phyloP scores from a whole-genome alignment of 1,140 invertebrate genomes.

The Agraylea sexmaculata region DNA sequence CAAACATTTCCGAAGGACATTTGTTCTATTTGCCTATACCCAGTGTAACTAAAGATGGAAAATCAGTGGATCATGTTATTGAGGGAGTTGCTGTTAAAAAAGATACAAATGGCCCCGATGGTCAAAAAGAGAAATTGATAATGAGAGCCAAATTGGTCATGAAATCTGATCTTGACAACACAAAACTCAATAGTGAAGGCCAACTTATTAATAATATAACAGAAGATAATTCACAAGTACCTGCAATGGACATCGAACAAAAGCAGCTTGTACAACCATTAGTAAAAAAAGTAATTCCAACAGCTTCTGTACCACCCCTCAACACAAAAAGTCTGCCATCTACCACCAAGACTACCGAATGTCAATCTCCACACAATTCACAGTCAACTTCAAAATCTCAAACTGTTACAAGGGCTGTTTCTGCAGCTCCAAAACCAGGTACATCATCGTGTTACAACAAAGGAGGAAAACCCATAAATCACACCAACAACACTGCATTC shows the following conservation, averaged over 20 bases:
- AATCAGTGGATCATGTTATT: conserved; percentile 41
- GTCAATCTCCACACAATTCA: conserved; percentile 23
- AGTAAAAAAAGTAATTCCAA: background rate
- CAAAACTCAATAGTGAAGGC: too few relatives aligned
- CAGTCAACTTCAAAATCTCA: conserved; percentile 26
- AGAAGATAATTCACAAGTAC: background rate
- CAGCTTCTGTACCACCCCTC: background rate
- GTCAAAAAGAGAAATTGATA: conserved; percentile 49
- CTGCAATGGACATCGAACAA: background rate
- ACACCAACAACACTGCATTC: conserved; percentile 43
- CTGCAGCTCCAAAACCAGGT: too few relatives aligned
- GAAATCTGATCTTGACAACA: conserved; percentile 38
- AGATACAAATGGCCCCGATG: conserved; percentile 48
- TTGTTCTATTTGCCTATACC: conserved; percentile 60
- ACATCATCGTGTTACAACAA: too few relatives aligned
- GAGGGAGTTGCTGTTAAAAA: conserved; percentile 57
- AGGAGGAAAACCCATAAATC: conserved; percentile 31
- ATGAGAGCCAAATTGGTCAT: conserved; percentile 56
- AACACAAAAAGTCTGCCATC: too few relatives aligned
- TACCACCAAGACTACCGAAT: conserved; percentile 10
- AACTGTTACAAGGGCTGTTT: too few relatives aligned
- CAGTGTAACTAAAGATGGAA: conserved; percentile 37
- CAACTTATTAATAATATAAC: too few relatives aligned
- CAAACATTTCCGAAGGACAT: conserved; percentile 36
- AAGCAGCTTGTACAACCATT: background rate